Evolutionary conservation across 1,140 invertebrate species (phyloP).

Genomic region (Pogonomyrmex californicus): DNA sequence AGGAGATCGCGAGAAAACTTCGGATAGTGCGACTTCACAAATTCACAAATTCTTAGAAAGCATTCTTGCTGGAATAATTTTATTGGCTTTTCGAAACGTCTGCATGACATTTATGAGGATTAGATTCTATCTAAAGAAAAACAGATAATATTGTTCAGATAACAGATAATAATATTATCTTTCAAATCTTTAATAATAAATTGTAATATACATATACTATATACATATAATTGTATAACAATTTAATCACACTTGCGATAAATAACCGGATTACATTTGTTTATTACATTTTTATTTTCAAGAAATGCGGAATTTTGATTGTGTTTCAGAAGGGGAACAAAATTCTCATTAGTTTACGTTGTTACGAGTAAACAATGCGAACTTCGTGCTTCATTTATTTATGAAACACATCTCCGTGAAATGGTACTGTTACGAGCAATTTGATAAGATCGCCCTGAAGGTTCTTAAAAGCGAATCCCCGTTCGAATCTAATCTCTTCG

Average conservation of each 20-base stretch:
- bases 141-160: not conserved
- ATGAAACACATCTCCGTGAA: conserved; percentile 13
- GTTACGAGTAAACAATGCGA: not conserved
- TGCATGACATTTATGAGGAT: not conserved
- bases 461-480: conserved; percentile 48
- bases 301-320: not conserved
- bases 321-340: not conserved
- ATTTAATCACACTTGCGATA: not conserved
- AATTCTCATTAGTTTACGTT: not conserved
- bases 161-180: not conserved
- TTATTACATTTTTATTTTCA: not conserved
- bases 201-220: too few species aligned
- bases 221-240: not conserved
- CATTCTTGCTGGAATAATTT: conserved; percentile 35
- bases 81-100: conserved; percentile 13
- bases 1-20: conserved; percentile 39
- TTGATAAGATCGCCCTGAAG: not conserved
- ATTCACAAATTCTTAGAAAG: conserved; percentile 43
- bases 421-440: not conserved
- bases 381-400: not conserved
- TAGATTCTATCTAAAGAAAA: conserved; percentile 1
- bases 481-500: conserved; percentile 43
- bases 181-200: not conserved
- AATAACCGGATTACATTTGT: not conserved
- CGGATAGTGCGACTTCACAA: conserved; percentile 36